These are phyloP conservation scores for Amphiduros pacificus DNA, from an alignment of 2,888 invertebrate species.

Conservation along the genomic window DNA sequence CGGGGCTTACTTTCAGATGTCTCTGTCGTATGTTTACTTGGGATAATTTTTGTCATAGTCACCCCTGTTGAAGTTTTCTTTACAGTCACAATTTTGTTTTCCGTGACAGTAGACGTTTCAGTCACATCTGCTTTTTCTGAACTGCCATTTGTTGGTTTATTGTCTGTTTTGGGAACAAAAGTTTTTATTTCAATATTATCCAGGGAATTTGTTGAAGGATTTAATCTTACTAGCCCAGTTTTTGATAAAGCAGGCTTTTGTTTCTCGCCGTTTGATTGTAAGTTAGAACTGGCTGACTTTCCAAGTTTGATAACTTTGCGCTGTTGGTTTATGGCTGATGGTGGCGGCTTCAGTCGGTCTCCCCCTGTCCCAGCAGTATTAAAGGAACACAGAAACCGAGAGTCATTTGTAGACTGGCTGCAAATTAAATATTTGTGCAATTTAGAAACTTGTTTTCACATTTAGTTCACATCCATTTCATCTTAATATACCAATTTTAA, in stretches of 20 bases:
- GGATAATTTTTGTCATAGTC: neutral
- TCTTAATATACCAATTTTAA: too few relatives aligned
- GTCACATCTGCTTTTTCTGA: too few relatives aligned
- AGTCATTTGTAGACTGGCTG: too few relatives aligned
- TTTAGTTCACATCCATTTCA: too few relatives aligned
- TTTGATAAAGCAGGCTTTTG: conserved; percentile 1
- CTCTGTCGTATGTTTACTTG: neutral
- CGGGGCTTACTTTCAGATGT: neutral
- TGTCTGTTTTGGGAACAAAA: too few relatives aligned
- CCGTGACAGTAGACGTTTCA: too few relatives aligned
- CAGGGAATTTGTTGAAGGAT: too few relatives aligned
- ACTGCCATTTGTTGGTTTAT: too few relatives aligned
- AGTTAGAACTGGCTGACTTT: conserved; percentile 8
- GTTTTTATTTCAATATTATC: too few relatives aligned
- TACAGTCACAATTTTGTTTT: neutral
- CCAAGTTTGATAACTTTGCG: conserved; percentile 44
- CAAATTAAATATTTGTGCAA: too few relatives aligned
- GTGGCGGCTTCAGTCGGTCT: conserved; percentile 44
- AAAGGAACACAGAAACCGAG: neutral
- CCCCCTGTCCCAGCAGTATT: neutral
- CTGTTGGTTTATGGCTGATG: conserved; percentile 40
- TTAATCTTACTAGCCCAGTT: neutral
- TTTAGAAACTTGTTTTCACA: too few relatives aligned
- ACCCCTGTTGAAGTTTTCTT: neutral
- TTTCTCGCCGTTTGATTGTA: too few relatives aligned